These are phyloP conservation scores for Gadus macrocephalus DNA, from an alignment of 2,113 vertebrate genomes.

Conservation along the genomic window DNA sequence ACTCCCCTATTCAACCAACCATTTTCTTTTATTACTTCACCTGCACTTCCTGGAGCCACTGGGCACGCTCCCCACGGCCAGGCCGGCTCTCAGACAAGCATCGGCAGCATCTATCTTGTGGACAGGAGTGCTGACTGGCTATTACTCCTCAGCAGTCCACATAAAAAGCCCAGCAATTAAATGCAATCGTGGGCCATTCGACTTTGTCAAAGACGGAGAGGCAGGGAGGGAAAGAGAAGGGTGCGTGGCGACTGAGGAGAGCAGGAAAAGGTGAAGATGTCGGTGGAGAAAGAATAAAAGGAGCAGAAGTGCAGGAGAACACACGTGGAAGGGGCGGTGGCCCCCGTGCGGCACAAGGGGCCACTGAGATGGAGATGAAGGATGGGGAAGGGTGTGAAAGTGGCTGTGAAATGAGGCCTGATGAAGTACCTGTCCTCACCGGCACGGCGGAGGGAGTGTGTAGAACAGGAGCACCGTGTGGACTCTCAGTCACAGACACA, in stretches of 20 bases:
- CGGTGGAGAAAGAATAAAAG: too few relatives aligned
- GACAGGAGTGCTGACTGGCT: conserved; percentile 78
- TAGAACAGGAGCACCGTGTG: conserved; percentile 26
- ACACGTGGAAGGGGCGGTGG: not conserved
- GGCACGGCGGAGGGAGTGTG: conserved; percentile 22
- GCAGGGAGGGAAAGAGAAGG: not conserved
- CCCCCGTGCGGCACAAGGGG: not conserved
- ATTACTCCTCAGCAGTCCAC: conserved; percentile 67
- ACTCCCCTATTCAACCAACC: conserved; percentile 27
- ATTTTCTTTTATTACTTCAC: conserved; percentile 66
- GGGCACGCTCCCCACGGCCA: conserved; percentile 47
- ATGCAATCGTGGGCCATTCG: conserved; percentile 64
- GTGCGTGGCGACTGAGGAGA: not conserved
- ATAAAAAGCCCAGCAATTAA: conserved; percentile 78
- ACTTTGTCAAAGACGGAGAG: conserved; percentile 42
- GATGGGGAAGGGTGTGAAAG: conserved; percentile 56
- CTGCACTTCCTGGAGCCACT: conserved; percentile 59
- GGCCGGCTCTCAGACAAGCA: conserved; percentile 56
- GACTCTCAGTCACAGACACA: conserved; percentile 12
- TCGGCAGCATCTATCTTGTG: conserved; percentile 74
- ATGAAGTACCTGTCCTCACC: conserved; percentile 44
- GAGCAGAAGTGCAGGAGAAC: conserved; percentile 25
- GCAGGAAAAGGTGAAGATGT: not conserved
- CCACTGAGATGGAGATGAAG: conserved; percentile 47
- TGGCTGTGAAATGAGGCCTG: conserved; percentile 47